phyloP scores from a whole-genome alignment of 2,797 vertebrate species.

The Centropyge bicolor region DNA sequence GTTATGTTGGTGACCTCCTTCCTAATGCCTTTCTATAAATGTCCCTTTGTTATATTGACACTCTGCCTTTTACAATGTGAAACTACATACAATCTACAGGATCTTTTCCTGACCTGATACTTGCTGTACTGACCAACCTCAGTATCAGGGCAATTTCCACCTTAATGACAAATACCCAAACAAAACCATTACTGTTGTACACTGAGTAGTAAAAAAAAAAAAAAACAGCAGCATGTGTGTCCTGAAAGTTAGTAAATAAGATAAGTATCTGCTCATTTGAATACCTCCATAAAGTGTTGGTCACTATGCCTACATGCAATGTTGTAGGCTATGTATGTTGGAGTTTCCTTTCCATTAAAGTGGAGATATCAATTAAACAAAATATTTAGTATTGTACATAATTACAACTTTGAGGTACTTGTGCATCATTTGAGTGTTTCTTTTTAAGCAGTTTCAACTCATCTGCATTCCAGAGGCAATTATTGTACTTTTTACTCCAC shows the following conservation, averaged over 20 bases:
- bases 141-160: conserved; percentile 24
- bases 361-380: neutral
- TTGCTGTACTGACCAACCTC: neutral
- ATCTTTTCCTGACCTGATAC: neutral
- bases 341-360: neutral
- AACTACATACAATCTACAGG: neutral
- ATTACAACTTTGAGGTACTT: neutral
- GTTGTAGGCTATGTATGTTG: neutral
- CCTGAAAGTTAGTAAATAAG: no score
- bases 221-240: neutral
- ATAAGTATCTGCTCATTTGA: conserved; percentile 7
- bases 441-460: neutral
- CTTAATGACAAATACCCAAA: neutral
- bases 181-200: conserved; percentile 14
- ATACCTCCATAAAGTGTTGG: neutral
- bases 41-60: neutral
- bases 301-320: neutral
- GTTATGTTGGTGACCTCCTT: neutral
- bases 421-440: neutral
- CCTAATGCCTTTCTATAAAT: neutral
- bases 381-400: neutral
- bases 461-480: neutral
- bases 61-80: neutral
- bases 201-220: conserved; percentile 7
- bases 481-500: neutral